phyloP scores from a whole-genome alignment of 2,888 invertebrate species.

The Scaptomyza reducta region DNA sequence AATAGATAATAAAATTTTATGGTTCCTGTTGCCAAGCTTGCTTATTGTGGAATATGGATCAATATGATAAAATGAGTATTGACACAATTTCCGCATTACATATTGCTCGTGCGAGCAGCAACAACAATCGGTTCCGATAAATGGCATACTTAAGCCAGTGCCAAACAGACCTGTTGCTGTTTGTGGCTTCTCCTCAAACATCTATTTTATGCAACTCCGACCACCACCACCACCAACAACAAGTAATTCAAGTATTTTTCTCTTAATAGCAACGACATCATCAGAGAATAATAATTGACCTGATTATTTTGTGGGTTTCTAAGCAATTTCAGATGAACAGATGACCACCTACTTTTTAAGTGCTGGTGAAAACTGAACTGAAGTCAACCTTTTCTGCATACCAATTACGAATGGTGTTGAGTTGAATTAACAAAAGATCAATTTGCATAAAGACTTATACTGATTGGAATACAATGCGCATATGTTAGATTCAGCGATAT shows the following conservation, averaged over 20 bases:
- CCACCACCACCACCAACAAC: neutral
- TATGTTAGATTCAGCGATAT: neutral
- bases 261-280: conserved; percentile 20
- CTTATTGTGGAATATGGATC: neutral
- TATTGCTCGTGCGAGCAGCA: neutral
- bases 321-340: conserved; percentile 45
- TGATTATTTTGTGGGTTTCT: conserved; percentile 63
- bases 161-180: neutral
- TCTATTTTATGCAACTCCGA: conserved; percentile 12
- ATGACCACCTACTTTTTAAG: conserved; percentile 42
- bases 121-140: conserved; percentile 7
- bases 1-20: conserved; percentile 1
- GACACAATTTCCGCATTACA: conserved; percentile 10
- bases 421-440: conserved; percentile 15
- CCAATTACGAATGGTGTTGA: conserved; percentile 21
- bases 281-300: conserved; percentile 66
- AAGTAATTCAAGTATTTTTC: conserved; percentile 1
- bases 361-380: conserved; percentile 35
- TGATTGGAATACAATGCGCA: conserved; percentile 5
- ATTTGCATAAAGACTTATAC: conserved; percentile 23
- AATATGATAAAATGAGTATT: neutral
- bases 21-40: neutral
- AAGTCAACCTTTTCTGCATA: conserved; percentile 40
- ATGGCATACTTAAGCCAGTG: conserved; percentile 9
- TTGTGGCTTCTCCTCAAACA: conserved; percentile 3